phyloP scores from a whole-genome alignment of 2,888 invertebrate genomes.

The Zele albiditarsus region DNA sequence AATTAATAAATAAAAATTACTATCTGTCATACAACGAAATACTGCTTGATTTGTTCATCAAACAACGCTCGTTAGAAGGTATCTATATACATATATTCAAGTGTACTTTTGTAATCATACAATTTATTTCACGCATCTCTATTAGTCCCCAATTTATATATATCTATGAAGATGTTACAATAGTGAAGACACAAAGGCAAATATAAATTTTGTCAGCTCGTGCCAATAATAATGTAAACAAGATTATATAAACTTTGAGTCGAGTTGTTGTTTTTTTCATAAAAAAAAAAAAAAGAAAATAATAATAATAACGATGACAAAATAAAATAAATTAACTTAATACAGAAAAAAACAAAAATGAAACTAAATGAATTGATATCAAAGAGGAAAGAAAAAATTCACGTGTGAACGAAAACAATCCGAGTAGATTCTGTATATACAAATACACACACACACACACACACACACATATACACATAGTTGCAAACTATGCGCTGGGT shows the following conservation, averaged over 20 bases:
- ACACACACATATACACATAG: slow-evolving; percentile 24
- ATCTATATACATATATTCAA: slow-evolving; percentile 21
- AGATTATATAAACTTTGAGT: neutral
- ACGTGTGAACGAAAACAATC: slow-evolving; percentile 7
- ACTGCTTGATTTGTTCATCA: slow-evolving; percentile 24
- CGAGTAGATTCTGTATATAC: neutral
- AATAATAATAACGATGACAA: neutral
- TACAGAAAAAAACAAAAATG: neutral
- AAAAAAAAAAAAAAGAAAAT: neutral
- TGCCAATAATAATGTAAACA: neutral
- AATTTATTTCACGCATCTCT: neutral
- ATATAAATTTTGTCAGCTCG: neutral
- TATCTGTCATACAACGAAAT: slow-evolving; percentile 6
- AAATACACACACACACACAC: slow-evolving; percentile 24
- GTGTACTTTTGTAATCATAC: slow-evolving; percentile 1
- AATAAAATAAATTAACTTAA: neutral
- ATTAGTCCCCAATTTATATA: neutral
- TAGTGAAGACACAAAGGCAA: neutral
- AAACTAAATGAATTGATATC: neutral
- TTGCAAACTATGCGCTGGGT: slow-evolving; percentile 46
- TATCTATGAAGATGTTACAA: neutral
- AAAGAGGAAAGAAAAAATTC: neutral
- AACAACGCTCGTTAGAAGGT: slow-evolving; percentile 25
- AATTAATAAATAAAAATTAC: neutral
- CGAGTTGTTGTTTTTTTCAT: too few relatives aligned